Evolutionary conservation across 2,888 invertebrate genomes (phyloP).

Genomic region (Euzetes globulus): DNA sequence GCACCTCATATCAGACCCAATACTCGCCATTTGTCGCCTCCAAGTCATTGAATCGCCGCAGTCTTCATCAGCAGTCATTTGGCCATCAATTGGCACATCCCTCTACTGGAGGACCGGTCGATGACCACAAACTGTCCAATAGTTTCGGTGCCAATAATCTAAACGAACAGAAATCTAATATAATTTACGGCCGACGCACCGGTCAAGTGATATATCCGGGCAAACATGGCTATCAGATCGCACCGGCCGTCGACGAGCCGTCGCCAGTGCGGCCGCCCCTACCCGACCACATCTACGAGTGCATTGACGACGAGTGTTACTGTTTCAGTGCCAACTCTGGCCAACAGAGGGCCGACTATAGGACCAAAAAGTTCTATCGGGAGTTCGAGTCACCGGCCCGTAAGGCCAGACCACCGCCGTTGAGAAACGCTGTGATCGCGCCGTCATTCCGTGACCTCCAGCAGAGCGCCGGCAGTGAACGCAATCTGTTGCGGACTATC

Average conservation of each 20-base stretch:
- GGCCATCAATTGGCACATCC: neutral
- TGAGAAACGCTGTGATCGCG: neutral
- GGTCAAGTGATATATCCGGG: conserved; percentile 13
- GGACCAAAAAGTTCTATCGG: conserved; percentile 16
- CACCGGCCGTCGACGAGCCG: neutral
- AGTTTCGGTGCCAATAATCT: neutral
- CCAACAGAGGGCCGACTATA: neutral
- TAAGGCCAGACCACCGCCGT: neutral
- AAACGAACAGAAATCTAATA: neutral
- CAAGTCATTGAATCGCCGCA: conserved; percentile 9
- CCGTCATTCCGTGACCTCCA: conserved; percentile 1
- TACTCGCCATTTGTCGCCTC: conserved; percentile 18
- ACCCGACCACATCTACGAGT: conserved; percentile 19
- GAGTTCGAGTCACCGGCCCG: conserved; percentile 11
- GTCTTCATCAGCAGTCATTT: conserved; percentile 4
- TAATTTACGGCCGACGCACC: neutral
- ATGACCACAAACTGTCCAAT: neutral
- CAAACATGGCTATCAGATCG: conserved; percentile 1
- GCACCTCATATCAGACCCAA: neutral
- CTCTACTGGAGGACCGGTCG: neutral
- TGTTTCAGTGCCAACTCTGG: neutral
- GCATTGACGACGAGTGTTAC: conserved; percentile 13
- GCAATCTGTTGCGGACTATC: conserved; percentile 19
- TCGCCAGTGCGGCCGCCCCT: neutral
- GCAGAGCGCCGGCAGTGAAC: neutral